Evolutionary conservation across 2,888 invertebrate species (phyloP), one percentile per base, ranked within the genome.

Genomic region (Coleophora deauratella): DNA sequence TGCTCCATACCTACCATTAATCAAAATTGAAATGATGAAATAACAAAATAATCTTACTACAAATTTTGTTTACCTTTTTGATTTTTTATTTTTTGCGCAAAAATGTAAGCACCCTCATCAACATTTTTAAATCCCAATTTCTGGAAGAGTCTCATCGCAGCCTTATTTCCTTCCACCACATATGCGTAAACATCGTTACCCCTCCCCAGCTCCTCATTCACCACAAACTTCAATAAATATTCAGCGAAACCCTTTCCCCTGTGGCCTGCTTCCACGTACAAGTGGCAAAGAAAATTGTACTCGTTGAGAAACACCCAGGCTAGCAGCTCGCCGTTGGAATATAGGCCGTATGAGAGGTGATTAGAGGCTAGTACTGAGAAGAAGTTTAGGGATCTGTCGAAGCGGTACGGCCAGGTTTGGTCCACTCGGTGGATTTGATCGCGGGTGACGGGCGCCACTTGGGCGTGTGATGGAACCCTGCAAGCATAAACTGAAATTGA

Each of bases 271-370:
- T 55, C 56, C 35, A 55, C 55, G 38, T 51, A 56, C 34, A 63
- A 45, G 41, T 59, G 57, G 33, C 52, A 51, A 9, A 61, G 34
- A 35, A 48, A 56, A 38, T 51, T 47, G 36, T 49, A 55, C 37
- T 63, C 59, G 40, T 59, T 62, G 28, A 61, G 37, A 35, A 59
- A 62, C 1, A 58, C 37, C 62, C 62, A 62, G 7, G 60, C 55
- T 11, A 57, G 11, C 11, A 61, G 41, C 15, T 51, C 42, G 27
- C 47, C 46, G 36, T 37, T 40, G 3, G 52, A 57, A 50, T 55
- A 61, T 33, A 61, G 38, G 10, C 51, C 59, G 42, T 52, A 50
- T 34, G 52, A 57, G 10, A 52, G 44, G 12, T 47, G 46, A 14
- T 50, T 51, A 38, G 50, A 46, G 4, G 42, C 44, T 37, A 59